Evolutionary conservation across 2,113 vertebrate genomes (phyloP).

Genomic region (Strigops habroptila): DNA sequence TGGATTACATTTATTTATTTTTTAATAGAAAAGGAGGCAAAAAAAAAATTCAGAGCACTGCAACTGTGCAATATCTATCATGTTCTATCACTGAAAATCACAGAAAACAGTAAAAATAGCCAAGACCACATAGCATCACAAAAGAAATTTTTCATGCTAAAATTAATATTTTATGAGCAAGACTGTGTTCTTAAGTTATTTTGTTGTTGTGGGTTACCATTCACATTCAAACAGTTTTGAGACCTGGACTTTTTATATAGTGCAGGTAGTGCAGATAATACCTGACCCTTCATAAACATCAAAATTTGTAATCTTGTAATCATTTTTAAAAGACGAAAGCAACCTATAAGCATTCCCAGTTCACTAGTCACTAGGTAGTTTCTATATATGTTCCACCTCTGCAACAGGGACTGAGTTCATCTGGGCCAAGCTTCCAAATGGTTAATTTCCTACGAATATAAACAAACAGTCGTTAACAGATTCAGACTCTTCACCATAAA

Average conservation of each 20-base stretch:
- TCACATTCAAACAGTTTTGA: background rate
- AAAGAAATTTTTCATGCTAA: background rate
- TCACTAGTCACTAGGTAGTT: background rate
- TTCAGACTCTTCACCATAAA: constrained; percentile 9
- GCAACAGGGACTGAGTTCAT: background rate
- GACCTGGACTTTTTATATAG: background rate
- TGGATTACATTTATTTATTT: background rate
- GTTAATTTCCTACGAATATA: constrained; percentile 27
- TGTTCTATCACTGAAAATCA: background rate
- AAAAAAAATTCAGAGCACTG: background rate
- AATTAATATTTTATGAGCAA: background rate
- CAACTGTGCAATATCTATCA: background rate
- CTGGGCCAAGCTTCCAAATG: background rate
- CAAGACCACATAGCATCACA: background rate
- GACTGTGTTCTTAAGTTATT: background rate
- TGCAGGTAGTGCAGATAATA: background rate
- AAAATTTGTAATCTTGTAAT: background rate
- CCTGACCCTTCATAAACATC: background rate
- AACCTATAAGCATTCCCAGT: background rate
- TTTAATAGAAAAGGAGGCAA: background rate
- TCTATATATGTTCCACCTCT: background rate
- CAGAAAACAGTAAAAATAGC: background rate
- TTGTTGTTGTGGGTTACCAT: background rate
- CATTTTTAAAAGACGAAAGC: background rate
- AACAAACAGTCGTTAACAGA: background rate